Evolutionary conservation across 2,113 vertebrate species (phyloP).

Genomic region (Takifugu bimaculatus): DNA sequence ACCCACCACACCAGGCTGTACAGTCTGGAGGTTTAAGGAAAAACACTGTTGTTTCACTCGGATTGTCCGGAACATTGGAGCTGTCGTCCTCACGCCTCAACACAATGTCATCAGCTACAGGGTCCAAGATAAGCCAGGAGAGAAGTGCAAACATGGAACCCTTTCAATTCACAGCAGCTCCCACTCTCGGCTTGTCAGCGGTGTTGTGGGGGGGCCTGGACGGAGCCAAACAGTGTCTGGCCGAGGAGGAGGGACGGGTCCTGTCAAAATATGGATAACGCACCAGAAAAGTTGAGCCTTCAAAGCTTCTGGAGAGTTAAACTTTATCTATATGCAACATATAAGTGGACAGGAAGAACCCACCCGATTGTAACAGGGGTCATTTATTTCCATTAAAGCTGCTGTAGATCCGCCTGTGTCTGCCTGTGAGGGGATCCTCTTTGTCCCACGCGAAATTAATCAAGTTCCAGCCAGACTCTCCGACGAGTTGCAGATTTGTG

Average conservation of each 20-base stretch:
- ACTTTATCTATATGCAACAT: not conserved
- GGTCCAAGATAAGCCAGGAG: conserved; percentile 14
- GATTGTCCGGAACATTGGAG: conserved; percentile 44
- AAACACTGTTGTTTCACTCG: conserved; percentile 3
- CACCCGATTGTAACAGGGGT: not conserved
- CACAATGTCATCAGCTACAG: conserved; percentile 22
- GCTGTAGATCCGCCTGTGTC: not conserved
- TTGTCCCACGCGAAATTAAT: conserved; percentile 36
- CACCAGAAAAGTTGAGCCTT: conserved; percentile 11
- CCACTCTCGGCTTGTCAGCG: conserved; percentile 28
- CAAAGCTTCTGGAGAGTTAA: conserved; percentile 3
- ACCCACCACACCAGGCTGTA: not conserved
- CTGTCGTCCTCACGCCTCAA: conserved; percentile 8
- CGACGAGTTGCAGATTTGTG: conserved; percentile 42
- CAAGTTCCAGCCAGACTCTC: conserved; percentile 25
- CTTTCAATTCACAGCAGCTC: conserved; percentile 10
- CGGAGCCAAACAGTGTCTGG: conserved; percentile 9
- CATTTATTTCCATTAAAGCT: conserved; percentile 5
- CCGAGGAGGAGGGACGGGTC: not conserved
- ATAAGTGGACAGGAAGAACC: not conserved
- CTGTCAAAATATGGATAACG: conserved; percentile 26
- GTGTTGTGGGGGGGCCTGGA: not conserved
- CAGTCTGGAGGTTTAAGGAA: conserved; percentile 5
- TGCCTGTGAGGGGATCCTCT: conserved; percentile 26
- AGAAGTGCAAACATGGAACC: conserved; percentile 1